Evolutionary conservation across 2,113 vertebrate genomes (phyloP).

Genomic region (Raja brachyura): DNA sequence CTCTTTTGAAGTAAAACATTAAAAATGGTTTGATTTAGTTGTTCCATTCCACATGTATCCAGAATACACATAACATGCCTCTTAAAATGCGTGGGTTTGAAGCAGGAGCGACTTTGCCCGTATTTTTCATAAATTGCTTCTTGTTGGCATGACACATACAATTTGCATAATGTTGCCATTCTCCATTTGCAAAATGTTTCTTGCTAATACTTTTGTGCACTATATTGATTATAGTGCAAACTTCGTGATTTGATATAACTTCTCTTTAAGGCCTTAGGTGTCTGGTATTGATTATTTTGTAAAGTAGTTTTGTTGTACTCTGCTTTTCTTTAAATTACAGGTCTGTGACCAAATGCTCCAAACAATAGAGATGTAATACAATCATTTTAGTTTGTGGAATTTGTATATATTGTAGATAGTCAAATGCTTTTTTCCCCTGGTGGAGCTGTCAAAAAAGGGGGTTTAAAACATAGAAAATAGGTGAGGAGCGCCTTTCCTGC

Average conservation of each 20-base stretch:
- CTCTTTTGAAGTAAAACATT: not conserved
- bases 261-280: not conserved
- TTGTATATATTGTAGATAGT: not conserved
- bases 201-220: not conserved
- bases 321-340: not conserved
- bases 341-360: not conserved
- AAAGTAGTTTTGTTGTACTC: not conserved
- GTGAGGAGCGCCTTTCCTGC: too few relatives aligned
- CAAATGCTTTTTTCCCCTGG: too few relatives aligned
- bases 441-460: too few relatives aligned
- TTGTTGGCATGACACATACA: not conserved
- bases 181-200: not conserved
- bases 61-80: not conserved
- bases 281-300: not conserved
- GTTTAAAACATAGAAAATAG: too few relatives aligned
- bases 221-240: not conserved
- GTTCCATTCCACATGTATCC: not conserved
- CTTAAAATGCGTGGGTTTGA: not conserved
- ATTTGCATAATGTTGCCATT: not conserved
- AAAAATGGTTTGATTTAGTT: not conserved
- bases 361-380: not conserved
- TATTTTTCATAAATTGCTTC: not conserved
- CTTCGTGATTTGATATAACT: not conserved
- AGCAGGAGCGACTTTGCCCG: not conserved
- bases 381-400: not conserved